Conservation (phyloP, 2,797 vertebrate genomes). For the Alauda arvensis region DNA sequence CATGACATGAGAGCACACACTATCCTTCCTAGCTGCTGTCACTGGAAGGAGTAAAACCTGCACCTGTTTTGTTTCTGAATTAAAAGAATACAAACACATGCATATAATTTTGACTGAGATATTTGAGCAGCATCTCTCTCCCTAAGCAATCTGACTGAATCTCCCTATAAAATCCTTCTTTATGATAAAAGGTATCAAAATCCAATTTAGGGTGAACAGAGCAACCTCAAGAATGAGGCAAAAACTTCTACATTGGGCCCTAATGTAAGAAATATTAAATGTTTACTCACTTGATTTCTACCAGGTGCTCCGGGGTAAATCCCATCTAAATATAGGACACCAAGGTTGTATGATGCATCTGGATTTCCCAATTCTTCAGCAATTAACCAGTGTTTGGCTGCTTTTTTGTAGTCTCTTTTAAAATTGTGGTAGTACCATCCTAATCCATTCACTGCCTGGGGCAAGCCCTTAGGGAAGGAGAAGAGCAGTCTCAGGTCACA, state of each 20-base stretch:
- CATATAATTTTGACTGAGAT: not conserved
- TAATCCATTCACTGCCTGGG: slow-evolving; percentile 86
- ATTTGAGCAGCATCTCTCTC: not conserved
- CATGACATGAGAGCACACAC: not conserved
- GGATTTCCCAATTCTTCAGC: slow-evolving; percentile 83
- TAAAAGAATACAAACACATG: not conserved
- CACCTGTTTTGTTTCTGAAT: not conserved
- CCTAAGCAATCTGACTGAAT: not conserved
- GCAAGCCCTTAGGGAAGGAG: slow-evolving; percentile 78
- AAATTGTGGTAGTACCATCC: slow-evolving; percentile 90
- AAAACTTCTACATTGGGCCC: not conserved
- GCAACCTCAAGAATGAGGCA: not conserved
- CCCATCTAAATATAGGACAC: slow-evolving; percentile 80
- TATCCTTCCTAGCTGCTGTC: not conserved
- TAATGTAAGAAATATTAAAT: not conserved
- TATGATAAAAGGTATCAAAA: not conserved
- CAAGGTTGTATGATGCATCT: slow-evolving; percentile 87
- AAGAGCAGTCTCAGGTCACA: not conserved
- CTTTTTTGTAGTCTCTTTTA: slow-evolving; percentile 77
- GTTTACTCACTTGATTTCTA: slow-evolving; percentile 82
- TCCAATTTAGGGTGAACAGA: not conserved
- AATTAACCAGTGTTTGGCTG: slow-evolving; percentile 80
- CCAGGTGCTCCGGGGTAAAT: slow-evolving; percentile 67
- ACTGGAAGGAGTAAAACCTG: not conserved
- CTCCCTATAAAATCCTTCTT: not conserved